Evolutionary conservation across 1,140 invertebrate genomes (phyloP).

Genomic region (Drosophila repleta): DNA sequence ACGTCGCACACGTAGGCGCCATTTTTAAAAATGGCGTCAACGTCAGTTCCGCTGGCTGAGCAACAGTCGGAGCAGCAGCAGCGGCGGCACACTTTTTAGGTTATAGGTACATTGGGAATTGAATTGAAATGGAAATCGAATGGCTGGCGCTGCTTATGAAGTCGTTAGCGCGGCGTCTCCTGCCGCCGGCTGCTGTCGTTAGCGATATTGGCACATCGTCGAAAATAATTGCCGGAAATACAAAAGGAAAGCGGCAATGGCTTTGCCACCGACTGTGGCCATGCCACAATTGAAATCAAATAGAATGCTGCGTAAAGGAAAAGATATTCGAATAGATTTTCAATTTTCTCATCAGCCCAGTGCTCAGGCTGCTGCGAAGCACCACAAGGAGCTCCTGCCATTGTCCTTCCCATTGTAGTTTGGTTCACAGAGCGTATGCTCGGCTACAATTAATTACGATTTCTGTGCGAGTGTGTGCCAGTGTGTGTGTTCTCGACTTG

Average conservation of each 20-base stretch:
- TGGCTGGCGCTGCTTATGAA: constrained; percentile 64
- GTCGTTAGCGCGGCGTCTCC: constrained; percentile 53
- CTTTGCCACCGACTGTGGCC: constrained; percentile 3
- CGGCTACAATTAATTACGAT: constrained; percentile 74
- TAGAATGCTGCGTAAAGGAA: constrained; percentile 41
- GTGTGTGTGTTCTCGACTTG: constrained; percentile 31
- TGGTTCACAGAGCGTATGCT: constrained; percentile 65
- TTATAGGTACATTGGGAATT: constrained; percentile 62
- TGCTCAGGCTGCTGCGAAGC: constrained; percentile 45
- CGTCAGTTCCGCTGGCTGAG: constrained; percentile 57
- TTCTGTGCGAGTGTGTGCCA: constrained; percentile 30
- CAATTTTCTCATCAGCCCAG: constrained; percentile 61
- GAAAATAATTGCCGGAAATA: constrained; percentile 81
- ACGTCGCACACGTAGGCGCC: constrained; percentile 75
- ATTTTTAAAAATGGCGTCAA: constrained; percentile 75
- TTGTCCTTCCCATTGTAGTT: constrained; percentile 16
- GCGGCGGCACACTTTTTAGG: constrained; percentile 26
- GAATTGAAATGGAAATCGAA: constrained; percentile 57
- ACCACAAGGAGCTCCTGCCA: constrained; percentile 53
- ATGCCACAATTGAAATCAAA: constrained; percentile 61
- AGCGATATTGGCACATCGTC: constrained; percentile 74
- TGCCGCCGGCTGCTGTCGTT: constrained; percentile 26
- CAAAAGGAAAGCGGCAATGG: constrained; percentile 62
- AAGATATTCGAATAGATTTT: constrained; percentile 63
- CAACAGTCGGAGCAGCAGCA: too few species aligned